Evolutionary conservation across 2,888 invertebrate genomes (phyloP), one percentile per base, ranked within the genome.

Genomic region (Watsonalla cultraria): DNA sequence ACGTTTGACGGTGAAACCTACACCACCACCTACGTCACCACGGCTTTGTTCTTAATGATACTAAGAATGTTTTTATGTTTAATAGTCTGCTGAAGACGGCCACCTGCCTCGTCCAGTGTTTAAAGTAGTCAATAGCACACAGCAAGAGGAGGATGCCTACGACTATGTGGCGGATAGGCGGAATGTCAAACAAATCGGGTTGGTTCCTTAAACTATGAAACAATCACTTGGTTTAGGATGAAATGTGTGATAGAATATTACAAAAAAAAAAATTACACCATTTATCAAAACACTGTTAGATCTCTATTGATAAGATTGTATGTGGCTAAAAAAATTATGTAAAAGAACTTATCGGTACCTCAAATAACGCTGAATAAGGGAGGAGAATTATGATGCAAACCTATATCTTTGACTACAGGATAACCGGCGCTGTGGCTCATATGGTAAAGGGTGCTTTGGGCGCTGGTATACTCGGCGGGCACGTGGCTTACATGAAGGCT

Each of bases 401-500:
- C 7, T 37, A 37, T 37, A 37, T 9, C 37, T 24, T 11, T 51
- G 11, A 14, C 15, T 46, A 47, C 65, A 87, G 87, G n/a, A 34
- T 76, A 0, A 0, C 74, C 0, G 84, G 76, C 0, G 76, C 87
- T 0, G 58, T 80, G 1, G 85, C 81, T 0, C 82, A 88, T 56
- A 59, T 87, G 52, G 72, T 86, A 0, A 88, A 88, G 52, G 85
- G 85, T 0, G 84, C 86, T 0, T 60, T 88, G 0, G 88, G 88
- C 0, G 84, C 78, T 0, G 88, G 88, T 0, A 68, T 88, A 2
- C 68, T 88, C 0, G 72, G 79, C 2, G 76, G 80, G 0, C 88
- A 86, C 49, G 84, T 81, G 0, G 78, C 78, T 0, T 87, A 77
- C 52, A 76, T 68, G 76, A 82, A 78, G 7, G 76, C 64, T 2